Evolutionary conservation across 1,140 invertebrate species (phyloP).

Genomic region (Neodiprion pinetum): DNA sequence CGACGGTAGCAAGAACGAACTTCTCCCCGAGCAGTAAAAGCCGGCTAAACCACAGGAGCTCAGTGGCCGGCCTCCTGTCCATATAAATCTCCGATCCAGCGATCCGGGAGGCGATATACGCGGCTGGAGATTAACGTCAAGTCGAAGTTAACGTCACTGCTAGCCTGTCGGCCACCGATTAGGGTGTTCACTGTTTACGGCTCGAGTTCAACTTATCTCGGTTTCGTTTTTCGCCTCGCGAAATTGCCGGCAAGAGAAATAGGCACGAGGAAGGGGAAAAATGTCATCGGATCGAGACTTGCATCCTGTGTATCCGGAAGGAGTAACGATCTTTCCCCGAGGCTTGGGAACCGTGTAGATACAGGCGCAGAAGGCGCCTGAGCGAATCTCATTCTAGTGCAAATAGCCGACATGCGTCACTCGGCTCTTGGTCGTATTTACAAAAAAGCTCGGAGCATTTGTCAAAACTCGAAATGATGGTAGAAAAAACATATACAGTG

Average conservation of each 20-base stretch:
- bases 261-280: no score
- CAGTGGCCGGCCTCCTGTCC: background rate
- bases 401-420: conserved; percentile 20
- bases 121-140: no score
- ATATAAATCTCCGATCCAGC: conserved; percentile 1
- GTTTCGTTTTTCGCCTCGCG: background rate
- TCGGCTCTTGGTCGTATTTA: conserved; percentile 3
- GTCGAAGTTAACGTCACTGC: no score
- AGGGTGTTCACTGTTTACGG: no score
- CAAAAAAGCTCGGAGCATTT: conserved; percentile 8
- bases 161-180: no score
- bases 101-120: background rate
- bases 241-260: background rate
- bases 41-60: background rate
- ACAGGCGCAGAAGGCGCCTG: background rate
- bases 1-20: background rate
- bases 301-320: conserved; percentile 25
- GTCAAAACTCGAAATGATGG: conserved; percentile 16
- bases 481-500: conserved; percentile 8
- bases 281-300: no score
- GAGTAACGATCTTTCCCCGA: background rate
- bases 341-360: background rate
- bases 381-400: background rate
- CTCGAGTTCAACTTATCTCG: no score
- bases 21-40: background rate